Evolutionary conservation across 2,797 vertebrate species (phyloP).

Genomic region (Uromys caudimaculatus): DNA sequence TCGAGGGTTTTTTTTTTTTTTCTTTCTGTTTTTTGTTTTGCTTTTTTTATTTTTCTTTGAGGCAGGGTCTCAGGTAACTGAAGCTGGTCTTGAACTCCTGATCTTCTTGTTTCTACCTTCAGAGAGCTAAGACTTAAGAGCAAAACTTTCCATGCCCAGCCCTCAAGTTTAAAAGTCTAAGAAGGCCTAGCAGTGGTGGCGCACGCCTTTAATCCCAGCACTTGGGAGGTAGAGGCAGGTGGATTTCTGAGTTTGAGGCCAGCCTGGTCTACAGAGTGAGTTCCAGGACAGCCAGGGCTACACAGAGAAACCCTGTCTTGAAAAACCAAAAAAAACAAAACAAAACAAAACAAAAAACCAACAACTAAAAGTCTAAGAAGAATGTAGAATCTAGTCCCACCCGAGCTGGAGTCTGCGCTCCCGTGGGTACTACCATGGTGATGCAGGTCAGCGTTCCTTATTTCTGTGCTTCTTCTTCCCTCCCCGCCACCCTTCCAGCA

Average conservation of each 20-base stretch:
- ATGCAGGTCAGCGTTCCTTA: background rate
- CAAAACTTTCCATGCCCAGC: background rate
- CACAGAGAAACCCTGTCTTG: too few relatives aligned
- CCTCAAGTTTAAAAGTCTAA: conserved; percentile 1
- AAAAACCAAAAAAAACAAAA: too few relatives aligned
- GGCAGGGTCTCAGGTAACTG: background rate
- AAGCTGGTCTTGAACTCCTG: background rate
- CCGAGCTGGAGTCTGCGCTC: background rate
- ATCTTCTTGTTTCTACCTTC: background rate
- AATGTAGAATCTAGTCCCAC: background rate
- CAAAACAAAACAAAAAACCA: too few relatives aligned
- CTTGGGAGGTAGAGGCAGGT: too few relatives aligned
- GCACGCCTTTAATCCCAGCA: too few relatives aligned
- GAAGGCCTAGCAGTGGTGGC: too few relatives aligned
- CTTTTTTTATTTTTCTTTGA: background rate
- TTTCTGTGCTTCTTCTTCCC: background rate
- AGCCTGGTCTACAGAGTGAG: too few relatives aligned
- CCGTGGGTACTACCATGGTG: background rate
- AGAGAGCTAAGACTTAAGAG: background rate
- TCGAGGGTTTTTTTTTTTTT: background rate
- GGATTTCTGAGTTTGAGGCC: too few relatives aligned
- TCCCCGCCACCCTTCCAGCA: background rate
- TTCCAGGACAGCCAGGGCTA: too few relatives aligned
- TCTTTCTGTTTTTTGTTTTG: background rate
- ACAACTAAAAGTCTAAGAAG: conserved; percentile 32